These are phyloP conservation scores for Thymelicus lineola DNA, from an alignment of 2,888 invertebrate species.

Conservation along the genomic window DNA sequence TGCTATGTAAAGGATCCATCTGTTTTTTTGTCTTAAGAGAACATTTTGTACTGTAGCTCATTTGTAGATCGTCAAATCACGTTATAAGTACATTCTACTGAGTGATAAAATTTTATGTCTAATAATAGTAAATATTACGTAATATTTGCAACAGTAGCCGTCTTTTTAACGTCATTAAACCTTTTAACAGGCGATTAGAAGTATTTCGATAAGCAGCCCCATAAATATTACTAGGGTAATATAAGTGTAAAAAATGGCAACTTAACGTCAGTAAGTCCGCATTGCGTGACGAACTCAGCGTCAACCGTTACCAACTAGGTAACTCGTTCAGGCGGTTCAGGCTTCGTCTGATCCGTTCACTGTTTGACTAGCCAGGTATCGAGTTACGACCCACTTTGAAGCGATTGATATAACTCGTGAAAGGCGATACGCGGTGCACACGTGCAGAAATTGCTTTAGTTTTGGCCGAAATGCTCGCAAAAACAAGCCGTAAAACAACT, in stretches of 20 bases:
- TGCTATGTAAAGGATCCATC: too few relatives aligned
- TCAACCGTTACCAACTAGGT: conserved; percentile 22
- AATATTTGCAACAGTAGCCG: too few relatives aligned
- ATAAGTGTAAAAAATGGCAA: conserved; percentile 1
- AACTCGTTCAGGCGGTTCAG: conserved; percentile 17
- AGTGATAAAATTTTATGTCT: too few relatives aligned
- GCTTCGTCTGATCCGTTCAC: conserved; percentile 34
- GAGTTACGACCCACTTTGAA: conserved; percentile 41
- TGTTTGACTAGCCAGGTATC: conserved; percentile 33
- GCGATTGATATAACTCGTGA: conserved; percentile 39
- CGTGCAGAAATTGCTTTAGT: conserved; percentile 28
- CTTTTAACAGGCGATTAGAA: background rate
- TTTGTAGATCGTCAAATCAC: too few relatives aligned
- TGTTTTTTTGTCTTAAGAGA: too few relatives aligned
- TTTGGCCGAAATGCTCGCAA: conserved; percentile 30
- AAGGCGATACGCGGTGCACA: conserved; percentile 31
- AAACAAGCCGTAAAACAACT: conserved; percentile 16
- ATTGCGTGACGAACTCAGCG: conserved; percentile 27
- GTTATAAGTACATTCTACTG: too few relatives aligned
- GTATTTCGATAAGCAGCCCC: conserved; percentile 41
- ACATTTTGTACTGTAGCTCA: too few relatives aligned
- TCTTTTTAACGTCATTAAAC: too few relatives aligned
- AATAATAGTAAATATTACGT: too few relatives aligned
- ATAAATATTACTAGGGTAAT: conserved; percentile 5
- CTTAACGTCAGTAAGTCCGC: conserved; percentile 12